phyloP scores from a whole-genome alignment of 2,797 vertebrate genomes.

The Pseudomugil gertrudae region DNA sequence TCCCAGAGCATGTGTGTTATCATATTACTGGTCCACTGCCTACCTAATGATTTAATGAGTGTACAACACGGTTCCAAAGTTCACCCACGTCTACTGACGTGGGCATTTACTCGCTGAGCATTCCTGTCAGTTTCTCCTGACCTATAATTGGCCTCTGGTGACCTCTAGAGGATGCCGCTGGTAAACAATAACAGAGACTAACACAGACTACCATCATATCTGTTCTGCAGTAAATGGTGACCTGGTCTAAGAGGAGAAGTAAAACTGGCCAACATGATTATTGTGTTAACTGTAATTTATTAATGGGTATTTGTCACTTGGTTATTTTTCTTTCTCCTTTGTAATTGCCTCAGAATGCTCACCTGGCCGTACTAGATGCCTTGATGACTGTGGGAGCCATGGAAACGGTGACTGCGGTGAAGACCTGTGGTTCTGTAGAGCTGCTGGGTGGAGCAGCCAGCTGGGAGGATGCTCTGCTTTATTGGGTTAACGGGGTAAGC shows the following conservation, averaged over 20 bases:
- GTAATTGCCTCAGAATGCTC: conserved; percentile 83
- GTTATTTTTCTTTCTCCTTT: conserved; percentile 39
- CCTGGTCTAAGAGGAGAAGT: conserved; percentile 22
- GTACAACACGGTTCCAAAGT: conserved; percentile 69
- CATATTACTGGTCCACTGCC: conserved; percentile 52
- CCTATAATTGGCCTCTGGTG: conserved; percentile 56
- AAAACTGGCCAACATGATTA: conserved; percentile 40
- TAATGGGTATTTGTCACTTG: conserved; percentile 16
- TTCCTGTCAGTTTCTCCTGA: conserved; percentile 51
- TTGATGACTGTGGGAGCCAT: conserved; percentile 88
- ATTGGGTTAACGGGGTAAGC: conserved; percentile 89
- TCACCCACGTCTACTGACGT: conserved; percentile 42
- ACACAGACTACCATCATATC: conserved; percentile 6
- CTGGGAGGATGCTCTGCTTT: conserved; percentile 87
- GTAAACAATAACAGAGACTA: conserved; percentile 11
- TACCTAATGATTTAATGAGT: conserved; percentile 63
- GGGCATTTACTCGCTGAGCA: conserved; percentile 27
- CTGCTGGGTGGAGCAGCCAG: conserved; percentile 73
- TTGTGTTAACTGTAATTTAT: conserved; percentile 49
- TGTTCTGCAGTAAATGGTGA: conserved; percentile 25
- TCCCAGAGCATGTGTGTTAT: conserved; percentile 33
- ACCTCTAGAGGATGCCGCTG: conserved; percentile 66
- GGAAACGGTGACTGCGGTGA: conserved; percentile 83
- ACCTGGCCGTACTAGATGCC: conserved; percentile 89
- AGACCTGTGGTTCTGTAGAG: conserved; percentile 67